Evolutionary conservation across 2,113 vertebrate species (phyloP), one percentile per base, ranked within the genome.

Genomic region (Heterochromis multidens): DNA sequence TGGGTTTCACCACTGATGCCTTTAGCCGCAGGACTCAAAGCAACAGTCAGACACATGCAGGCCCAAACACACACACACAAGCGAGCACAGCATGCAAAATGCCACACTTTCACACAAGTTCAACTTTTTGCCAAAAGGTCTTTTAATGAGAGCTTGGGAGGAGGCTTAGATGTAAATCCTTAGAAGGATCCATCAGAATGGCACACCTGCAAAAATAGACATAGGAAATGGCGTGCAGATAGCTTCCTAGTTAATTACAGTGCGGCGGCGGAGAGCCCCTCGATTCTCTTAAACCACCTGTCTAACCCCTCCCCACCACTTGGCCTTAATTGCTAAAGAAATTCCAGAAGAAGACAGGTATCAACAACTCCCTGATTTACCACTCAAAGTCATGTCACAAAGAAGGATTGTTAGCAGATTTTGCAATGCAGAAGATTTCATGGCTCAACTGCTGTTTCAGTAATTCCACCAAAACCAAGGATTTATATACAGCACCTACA

Each of bases 181-280:
- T 86, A 84, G n/a, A n/a, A n/a, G n/a, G n/a, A n/a, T n/a, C n/a
- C 81, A 89, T 92, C 81, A 92, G 80, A 92, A 85, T 58, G n/a
- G 88, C 91, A 96, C 96, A 96, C 96, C 95, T 96, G 95, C 91
- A 95, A 95, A 96, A 96, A 95, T 93, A 96, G 91, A 94, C 94
- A 94, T 79, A 94, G 94, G 95, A 95, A 96, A 93, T 90, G 82
- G 86, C 89, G 88, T 89, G 85, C 92, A 94, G 91, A 96, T 92
- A 91, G 93, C 92, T 96, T 95, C 94, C 94, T 87, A 77, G 77
- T 91, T 96, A 96, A 96, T 96, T 96, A 96, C 85, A 96, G 94
- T 88, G 92, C 82, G 79, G 82, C 67, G 62, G 85, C n/a, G 40
- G 70, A 81, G 91, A 89, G 83, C 85, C 85, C 95, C 83, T 82